Conservation (phyloP, 2,113 vertebrate species). For the Mirza zaza region DNA sequence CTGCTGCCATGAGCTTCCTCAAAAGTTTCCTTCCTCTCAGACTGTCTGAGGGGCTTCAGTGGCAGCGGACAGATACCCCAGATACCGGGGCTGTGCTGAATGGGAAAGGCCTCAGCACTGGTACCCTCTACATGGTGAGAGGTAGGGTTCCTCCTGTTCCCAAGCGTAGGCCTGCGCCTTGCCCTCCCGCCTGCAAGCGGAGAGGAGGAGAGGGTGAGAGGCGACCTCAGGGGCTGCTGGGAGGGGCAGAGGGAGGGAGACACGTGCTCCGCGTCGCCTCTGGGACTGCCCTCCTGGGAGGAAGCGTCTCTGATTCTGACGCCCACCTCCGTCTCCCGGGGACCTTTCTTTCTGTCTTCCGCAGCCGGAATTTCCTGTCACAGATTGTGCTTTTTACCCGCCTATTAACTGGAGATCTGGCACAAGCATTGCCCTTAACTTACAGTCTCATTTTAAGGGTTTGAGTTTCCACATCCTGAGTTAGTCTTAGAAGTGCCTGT, state of each 20-base stretch:
- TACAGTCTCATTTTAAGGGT: too few relatives aligned
- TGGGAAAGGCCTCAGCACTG: conserved; percentile 89
- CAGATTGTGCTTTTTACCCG: neutral
- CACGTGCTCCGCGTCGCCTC: neutral
- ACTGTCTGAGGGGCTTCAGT: conserved; percentile 91
- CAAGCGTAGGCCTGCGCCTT: neutral
- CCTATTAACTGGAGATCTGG: neutral
- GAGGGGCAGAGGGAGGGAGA: neutral
- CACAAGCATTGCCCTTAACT: neutral
- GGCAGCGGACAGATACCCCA: conserved; percentile 85
- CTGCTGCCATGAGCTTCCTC: conserved; percentile 81
- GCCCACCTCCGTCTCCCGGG: neutral
- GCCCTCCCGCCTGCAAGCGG: neutral
- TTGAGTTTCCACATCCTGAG: neutral
- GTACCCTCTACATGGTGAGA: conserved; percentile 94
- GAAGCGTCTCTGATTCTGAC: neutral
- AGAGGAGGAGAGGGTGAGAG: neutral
- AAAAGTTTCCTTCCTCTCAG: conserved; percentile 85
- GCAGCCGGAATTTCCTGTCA: neutral
- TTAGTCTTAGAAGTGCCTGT: neutral
- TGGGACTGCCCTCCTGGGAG: accelerated
- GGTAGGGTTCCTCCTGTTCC: conserved; percentile 77
- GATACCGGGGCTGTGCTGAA: conserved; percentile 92
- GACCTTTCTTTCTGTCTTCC: neutral
- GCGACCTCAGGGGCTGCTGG: neutral